Conservation (phyloP, 2,888 invertebrate genomes). For the Parnassius mnemosyne region DNA sequence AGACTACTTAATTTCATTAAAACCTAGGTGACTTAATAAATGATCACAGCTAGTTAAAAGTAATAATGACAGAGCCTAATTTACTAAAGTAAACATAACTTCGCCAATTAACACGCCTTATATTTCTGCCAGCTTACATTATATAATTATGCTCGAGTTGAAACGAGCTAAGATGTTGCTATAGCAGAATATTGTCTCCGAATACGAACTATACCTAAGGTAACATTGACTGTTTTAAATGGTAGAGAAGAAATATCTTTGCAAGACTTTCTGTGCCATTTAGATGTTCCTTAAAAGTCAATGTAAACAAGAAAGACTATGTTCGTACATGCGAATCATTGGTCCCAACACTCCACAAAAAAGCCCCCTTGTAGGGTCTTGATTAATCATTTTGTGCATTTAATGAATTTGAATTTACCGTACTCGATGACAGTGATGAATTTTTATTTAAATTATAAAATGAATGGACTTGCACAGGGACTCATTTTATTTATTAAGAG, state of each 20-base stretch:
- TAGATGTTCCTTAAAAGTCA: constrained; percentile 4
- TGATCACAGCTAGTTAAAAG: constrained; percentile 14
- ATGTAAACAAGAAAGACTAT: not conserved
- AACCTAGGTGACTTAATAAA: constrained; percentile 4
- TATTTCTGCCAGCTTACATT: constrained; percentile 1
- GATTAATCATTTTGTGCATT: constrained; percentile 2
- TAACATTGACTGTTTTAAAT: constrained; percentile 28
- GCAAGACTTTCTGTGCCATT: constrained; percentile 10
- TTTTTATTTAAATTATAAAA: not conserved
- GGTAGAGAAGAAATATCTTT: constrained; percentile 5
- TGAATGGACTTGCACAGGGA: constrained; percentile 13
- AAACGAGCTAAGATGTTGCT: not conserved
- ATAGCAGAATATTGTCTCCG: constrained; percentile 45
- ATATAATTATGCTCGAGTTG: not conserved
- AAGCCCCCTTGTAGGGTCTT: constrained; percentile 41
- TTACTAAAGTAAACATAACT: not conserved
- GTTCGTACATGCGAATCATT: constrained; percentile 48
- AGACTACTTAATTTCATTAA: not conserved
- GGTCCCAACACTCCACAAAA: constrained; percentile 69
- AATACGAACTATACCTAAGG: constrained; percentile 35
- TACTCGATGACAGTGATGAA: not conserved
- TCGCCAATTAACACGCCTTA: constrained; percentile 4
- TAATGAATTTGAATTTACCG: not conserved
- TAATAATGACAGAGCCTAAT: constrained; percentile 9
- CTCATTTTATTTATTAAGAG: constrained; percentile 23